phyloP scores from a whole-genome alignment of 2,113 vertebrate species.

The Euleptes europaea region DNA sequence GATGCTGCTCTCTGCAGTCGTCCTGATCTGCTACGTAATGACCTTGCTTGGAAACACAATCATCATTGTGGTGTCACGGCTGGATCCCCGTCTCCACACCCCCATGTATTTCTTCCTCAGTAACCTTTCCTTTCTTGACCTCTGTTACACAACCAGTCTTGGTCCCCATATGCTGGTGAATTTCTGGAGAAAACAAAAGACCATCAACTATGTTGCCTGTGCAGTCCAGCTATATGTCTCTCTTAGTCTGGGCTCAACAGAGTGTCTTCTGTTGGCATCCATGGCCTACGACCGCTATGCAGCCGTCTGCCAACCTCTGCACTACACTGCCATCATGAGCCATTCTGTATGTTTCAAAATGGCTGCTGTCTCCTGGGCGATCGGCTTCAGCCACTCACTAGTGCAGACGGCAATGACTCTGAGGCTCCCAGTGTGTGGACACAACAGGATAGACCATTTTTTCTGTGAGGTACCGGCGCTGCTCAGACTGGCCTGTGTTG shows the following conservation, averaged over 20 bases:
- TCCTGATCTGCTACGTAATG: constrained; percentile 50
- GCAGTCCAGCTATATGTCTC: neutral
- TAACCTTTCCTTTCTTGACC: neutral
- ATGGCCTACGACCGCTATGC: neutral
- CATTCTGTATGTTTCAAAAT: constrained; percentile 31
- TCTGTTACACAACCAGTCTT: constrained; percentile 44
- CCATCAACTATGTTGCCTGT: constrained; percentile 14
- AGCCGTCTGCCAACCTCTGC: constrained; percentile 15
- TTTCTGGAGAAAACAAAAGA: constrained; percentile 29
- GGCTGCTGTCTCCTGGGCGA: constrained; percentile 46
- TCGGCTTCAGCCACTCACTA: constrained; percentile 48
- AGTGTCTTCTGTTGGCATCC: constrained; percentile 27
- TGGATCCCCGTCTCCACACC: constrained; percentile 43
- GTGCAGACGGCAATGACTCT: constrained; percentile 48
- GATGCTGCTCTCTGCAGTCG: constrained; percentile 33
- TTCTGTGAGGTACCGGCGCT: constrained; percentile 54
- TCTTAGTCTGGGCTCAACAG: neutral
- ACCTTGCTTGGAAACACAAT: constrained; percentile 52
- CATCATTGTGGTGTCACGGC: constrained; percentile 30
- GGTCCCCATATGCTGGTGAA: constrained; percentile 33
- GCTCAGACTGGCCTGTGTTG: constrained; percentile 43
- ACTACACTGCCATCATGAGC: constrained; percentile 49
- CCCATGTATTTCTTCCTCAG: constrained; percentile 14
- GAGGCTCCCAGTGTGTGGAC: constrained; percentile 40
- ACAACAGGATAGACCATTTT: constrained; percentile 46